These are phyloP conservation scores for Fringilla coelebs DNA, from an alignment of 2,797 vertebrate genomes.

Conservation along the genomic window DNA sequence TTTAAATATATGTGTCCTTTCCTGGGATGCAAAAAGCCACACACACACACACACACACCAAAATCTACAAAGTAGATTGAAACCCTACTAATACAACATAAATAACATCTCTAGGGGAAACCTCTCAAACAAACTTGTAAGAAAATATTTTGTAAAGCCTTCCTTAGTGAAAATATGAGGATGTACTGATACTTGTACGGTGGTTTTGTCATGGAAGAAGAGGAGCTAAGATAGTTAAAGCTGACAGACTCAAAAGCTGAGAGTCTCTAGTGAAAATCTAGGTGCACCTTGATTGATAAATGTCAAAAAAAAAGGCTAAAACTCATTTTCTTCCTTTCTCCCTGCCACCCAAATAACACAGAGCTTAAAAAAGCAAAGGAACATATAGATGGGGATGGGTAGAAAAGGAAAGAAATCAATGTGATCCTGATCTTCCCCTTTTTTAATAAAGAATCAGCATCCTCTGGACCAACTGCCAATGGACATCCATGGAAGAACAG, in stretches of 20 bases:
- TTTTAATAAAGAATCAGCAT: not conserved
- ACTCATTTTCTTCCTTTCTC: not conserved
- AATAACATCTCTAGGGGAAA: not conserved
- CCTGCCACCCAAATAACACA: not conserved
- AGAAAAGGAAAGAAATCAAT: not conserved
- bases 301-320: not conserved
- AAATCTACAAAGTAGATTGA: not conserved
- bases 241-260: not conserved
- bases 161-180: not conserved
- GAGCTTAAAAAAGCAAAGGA: not conserved
- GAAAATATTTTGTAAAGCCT: not conserved
- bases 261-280: not conserved
- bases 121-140: not conserved
- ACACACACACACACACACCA: not conserved
- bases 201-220: not conserved
- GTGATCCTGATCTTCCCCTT: not conserved
- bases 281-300: fast-evolving
- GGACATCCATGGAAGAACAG: not conserved
- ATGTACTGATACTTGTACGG: not conserved
- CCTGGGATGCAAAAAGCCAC: not conserved
- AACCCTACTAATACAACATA: not conserved
- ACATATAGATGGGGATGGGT: not conserved
- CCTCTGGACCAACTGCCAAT: not conserved
- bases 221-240: not conserved
- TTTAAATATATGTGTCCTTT: not conserved